Conservation (phyloP, 2,888 invertebrate species). For the Xanthorhoe spadicearia region DNA sequence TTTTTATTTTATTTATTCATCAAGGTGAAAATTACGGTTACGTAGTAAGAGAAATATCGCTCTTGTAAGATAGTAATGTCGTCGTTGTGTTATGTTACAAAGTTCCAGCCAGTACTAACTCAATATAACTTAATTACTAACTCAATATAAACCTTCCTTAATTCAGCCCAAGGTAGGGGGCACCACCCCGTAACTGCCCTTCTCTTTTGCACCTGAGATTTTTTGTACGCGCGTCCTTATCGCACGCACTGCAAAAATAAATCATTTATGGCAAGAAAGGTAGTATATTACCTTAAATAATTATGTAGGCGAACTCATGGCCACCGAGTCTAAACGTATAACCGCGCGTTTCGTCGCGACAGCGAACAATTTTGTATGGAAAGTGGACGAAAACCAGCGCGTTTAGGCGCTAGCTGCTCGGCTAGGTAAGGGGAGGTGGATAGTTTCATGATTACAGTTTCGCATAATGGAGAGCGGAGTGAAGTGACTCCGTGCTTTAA, state of each 20-base stretch:
- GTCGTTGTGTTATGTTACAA: no score
- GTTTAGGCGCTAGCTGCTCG: slow-evolving; percentile 32
- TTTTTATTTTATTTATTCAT: no score
- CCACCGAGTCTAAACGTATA: slow-evolving; percentile 31
- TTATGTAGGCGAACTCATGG: slow-evolving; percentile 67
- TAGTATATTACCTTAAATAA: slow-evolving; percentile 82
- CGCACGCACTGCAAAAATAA: slow-evolving; percentile 64
- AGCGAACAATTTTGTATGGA: slow-evolving; percentile 7
- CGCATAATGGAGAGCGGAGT: slow-evolving; percentile 74
- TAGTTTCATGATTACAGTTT: slow-evolving; percentile 78
- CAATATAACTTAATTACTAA: slow-evolving; percentile 41
- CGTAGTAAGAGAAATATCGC: no score
- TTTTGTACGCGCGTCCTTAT: slow-evolving; percentile 46
- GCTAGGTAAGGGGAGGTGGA: slow-evolving; percentile 47
- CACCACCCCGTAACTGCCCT: slow-evolving; percentile 55
- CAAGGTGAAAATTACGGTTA: no score
- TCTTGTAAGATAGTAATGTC: no score
- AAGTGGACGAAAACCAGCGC: slow-evolving; percentile 50
- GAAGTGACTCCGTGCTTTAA: slow-evolving; percentile 68
- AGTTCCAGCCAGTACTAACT: no score
- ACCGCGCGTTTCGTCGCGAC: slow-evolving; percentile 49
- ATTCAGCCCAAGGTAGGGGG: slow-evolving; percentile 56
- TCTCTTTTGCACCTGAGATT: slow-evolving; percentile 45
- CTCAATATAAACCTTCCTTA: slow-evolving; percentile 40
- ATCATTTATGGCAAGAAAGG: slow-evolving; percentile 74